Conservation (phyloP, 2,113 vertebrate genomes). For the Cephalopholis sonnerati region DNA sequence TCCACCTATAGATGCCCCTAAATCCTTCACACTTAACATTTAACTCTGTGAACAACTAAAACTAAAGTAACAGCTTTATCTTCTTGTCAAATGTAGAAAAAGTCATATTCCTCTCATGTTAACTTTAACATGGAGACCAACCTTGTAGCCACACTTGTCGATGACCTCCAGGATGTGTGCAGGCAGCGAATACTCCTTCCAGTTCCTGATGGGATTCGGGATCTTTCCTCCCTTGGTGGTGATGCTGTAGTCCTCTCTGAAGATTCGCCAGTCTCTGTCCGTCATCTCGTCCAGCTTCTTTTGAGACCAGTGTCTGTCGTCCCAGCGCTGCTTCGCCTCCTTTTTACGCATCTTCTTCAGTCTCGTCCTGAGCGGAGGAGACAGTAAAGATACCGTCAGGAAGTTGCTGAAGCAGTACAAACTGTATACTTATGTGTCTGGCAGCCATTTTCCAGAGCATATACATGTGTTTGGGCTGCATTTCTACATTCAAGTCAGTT, state of each 20-base stretch:
- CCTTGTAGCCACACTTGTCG: conserved; percentile 98
- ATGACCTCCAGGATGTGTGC: conserved; percentile 98
- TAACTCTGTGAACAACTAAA: background rate
- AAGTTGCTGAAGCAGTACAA: background rate
- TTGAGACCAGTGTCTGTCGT: conserved; percentile 98
- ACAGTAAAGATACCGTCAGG: background rate
- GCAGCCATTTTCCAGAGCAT: background rate
- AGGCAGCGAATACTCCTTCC: conserved; percentile 96
- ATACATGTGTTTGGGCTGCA: background rate
- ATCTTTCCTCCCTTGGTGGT: conserved; percentile 99
- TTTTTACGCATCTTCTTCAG: conserved; percentile 97
- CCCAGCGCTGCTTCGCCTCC: conserved; percentile 99
- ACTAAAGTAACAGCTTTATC: background rate
- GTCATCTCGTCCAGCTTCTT: conserved; percentile 99
- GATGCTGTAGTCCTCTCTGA: conserved; percentile 98
- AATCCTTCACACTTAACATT: no score
- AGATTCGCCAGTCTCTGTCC: conserved; percentile 98
- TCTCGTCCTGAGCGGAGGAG: conserved; percentile 83
- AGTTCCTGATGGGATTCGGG: conserved; percentile 98
- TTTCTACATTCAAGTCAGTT: background rate
- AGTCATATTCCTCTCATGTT: background rate
- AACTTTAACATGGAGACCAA: conserved; percentile 62
- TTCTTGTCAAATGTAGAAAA: background rate
- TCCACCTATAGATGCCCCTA: no score
- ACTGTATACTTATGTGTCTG: background rate